phyloP scores from a whole-genome alignment of 2,113 vertebrate genomes.

The Chauna torquata region DNA sequence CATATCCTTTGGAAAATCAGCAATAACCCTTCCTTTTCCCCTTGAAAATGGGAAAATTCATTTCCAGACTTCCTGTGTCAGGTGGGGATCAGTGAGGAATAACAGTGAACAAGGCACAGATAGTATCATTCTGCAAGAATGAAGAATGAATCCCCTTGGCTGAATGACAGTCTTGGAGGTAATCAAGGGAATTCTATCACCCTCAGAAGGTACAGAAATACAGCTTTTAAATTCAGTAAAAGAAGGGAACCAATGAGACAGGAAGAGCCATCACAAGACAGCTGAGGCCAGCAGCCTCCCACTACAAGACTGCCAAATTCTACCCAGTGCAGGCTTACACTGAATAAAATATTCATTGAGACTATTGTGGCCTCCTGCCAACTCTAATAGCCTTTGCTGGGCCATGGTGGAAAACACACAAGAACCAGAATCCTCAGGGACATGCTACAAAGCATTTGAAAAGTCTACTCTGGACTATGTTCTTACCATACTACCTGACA shows the following conservation, averaged over 20 bases:
- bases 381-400: slow-evolving; percentile 7
- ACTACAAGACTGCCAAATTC: background rate
- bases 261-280: background rate
- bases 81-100: background rate
- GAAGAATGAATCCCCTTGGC: background rate
- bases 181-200: slow-evolving; percentile 13
- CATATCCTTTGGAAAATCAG: background rate
- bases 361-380: background rate
- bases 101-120: background rate
- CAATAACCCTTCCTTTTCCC: background rate
- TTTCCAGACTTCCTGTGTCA: background rate
- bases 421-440: background rate
- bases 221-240: background rate
- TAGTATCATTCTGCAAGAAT: background rate
- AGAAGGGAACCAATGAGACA: background rate
- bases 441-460: background rate
- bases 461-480: background rate
- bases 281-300: background rate
- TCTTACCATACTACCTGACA: background rate
- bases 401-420: background rate
- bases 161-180: background rate
- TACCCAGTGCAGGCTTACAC: background rate
- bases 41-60: background rate
- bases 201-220: background rate
- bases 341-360: slow-evolving; percentile 19